These are phyloP conservation scores for Rhabdomys pumilio DNA, from an alignment of 2,797 vertebrate genomes.

Conservation along the genomic window DNA sequence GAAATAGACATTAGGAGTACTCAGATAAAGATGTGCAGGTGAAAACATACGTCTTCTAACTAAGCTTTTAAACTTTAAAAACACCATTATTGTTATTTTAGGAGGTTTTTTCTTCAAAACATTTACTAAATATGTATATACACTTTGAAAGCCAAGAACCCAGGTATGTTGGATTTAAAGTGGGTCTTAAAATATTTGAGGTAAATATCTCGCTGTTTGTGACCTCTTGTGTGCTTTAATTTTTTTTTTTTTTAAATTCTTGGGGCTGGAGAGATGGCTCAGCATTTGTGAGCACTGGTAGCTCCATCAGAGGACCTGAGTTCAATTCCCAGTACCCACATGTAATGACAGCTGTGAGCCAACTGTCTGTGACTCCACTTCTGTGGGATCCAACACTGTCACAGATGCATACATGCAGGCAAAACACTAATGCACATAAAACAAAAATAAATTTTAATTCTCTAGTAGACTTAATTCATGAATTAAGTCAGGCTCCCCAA, in stretches of 20 bases:
- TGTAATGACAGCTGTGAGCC: background rate
- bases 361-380: background rate
- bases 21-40: constrained; percentile 95
- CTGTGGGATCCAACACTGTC: background rate
- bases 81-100: background rate
- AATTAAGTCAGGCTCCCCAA: constrained; percentile 44
- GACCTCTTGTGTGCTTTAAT: background rate
- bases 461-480: constrained; percentile 1
- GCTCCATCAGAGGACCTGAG: background rate
- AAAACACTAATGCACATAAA: background rate
- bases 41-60: constrained; percentile 54
- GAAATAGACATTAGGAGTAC: constrained; percentile 89
- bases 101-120: constrained; percentile 25
- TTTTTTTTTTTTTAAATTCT: background rate
- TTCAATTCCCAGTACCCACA: background rate
- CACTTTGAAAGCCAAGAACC: constrained; percentile 44
- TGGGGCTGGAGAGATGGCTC: background rate
- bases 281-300: background rate
- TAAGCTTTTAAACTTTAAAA: background rate
- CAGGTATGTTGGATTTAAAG: constrained; percentile 5
- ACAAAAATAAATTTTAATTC: constrained; percentile 17
- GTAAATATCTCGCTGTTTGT: background rate
- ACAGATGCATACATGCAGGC: background rate
- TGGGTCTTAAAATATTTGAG: constrained; percentile 44
- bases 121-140: constrained; percentile 32